Percentiles rank a stretch among this genome's conserved stretches.
Conservation (phyloP, 2,797 vertebrate genomes). For the Trachops cirrhosus region DNA sequence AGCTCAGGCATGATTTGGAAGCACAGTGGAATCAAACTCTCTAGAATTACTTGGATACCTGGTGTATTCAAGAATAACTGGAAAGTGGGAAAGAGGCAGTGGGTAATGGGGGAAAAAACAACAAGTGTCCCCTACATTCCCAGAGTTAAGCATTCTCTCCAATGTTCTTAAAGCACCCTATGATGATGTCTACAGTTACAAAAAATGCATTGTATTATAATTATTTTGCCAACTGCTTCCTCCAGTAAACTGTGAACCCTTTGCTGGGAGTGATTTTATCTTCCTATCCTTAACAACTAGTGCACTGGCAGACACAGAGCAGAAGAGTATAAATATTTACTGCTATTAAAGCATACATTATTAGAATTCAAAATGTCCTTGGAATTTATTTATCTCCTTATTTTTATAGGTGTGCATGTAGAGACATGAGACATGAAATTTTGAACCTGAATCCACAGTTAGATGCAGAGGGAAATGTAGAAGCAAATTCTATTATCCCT, state of each 20-base stretch:
- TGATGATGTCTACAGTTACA: neutral
- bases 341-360: neutral
- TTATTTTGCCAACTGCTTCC: neutral
- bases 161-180: neutral
- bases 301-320: neutral
- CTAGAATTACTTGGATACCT: neutral
- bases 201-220: neutral
- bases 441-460: neutral
- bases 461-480: neutral
- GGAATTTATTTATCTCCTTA: neutral
- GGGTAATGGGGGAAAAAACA: neutral
- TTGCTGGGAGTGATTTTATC: neutral
- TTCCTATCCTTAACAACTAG: neutral
- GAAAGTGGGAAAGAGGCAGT: neutral
- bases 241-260: neutral
- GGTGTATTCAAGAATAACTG: neutral
- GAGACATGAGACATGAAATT: neutral
- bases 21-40: neutral
- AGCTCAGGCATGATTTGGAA: neutral
- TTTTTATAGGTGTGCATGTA: neutral
- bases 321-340: neutral
- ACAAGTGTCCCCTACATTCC: neutral
- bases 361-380: neutral
- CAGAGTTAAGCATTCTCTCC: neutral
- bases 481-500: neutral